Evolutionary conservation across 2,888 invertebrate genomes (phyloP), one percentile per base, ranked within the genome.

Genomic region (Onchidella celtica): DNA sequence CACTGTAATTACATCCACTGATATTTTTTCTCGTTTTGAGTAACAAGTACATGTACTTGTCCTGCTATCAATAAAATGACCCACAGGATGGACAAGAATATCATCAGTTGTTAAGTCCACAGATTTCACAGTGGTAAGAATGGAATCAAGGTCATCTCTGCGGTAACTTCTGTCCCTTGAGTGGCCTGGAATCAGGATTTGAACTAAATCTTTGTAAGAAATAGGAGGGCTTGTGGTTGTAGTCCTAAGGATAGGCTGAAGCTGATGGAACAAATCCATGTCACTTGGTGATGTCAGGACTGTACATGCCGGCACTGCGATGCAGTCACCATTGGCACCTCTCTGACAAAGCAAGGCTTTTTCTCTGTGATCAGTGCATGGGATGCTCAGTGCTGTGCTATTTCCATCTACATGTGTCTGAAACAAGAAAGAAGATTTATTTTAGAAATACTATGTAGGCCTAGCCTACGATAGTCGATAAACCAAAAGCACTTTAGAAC

Each of bases 51-150:
- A 6, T 11, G 47, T 47, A 47, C 17, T 38, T 1, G 6, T 72
- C 14, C 17, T 73, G n/a, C 17, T n/a, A 34, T 61, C 36, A 14
- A 24, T 24, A 34, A 73, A 73, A 14, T 57, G 38, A 61, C 21
- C 57, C 24, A 17, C 2, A 21, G n/a, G n/a, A n/a, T 55, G 36
- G 27, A 77, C 66, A 66, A 77, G 77, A 34, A 77, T 77, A 34
- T 79, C 79, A 65, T 79, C 79, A 38, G 66, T 73, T 47, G 79
- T 79, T 6, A 66, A 72, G 4, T 34, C 36, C 3, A 79, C 73
- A 34, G 55, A 55, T 55, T 73, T 79, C 2, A 63, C 57, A 2
- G 38, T 21, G n/a, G 34, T 47, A 11, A 32, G 29, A 9, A 79
- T 14, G 14, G 40, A 70, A 38, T 63, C 65, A 11, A 38, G 38